phyloP scores from a whole-genome alignment of 2,797 vertebrate species.

The Hypotaenidia philippensis region DNA sequence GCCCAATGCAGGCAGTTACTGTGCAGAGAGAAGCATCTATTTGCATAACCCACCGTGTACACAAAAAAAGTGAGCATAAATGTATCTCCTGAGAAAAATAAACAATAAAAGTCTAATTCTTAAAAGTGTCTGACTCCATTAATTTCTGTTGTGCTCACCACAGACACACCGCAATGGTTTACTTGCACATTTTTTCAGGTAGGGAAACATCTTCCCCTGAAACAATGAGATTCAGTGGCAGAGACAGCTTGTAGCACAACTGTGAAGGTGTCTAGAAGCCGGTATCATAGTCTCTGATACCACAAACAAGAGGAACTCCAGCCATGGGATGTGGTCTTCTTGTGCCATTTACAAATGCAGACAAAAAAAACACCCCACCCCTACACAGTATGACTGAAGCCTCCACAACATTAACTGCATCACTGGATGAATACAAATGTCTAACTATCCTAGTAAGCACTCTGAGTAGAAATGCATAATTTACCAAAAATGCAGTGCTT shows the following conservation, averaged over 20 bases:
- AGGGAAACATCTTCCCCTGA: not conserved
- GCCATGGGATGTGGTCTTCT: not conserved
- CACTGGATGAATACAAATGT: not conserved
- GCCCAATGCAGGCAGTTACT: not conserved
- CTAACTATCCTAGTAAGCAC: not conserved
- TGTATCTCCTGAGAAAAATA: not conserved
- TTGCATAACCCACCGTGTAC: not conserved
- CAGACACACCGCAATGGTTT: not conserved
- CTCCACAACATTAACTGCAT: not conserved
- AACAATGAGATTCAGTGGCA: not conserved
- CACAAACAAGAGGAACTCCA: not conserved
- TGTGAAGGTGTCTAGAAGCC: not conserved
- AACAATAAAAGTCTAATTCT: not conserved
- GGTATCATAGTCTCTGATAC: not conserved
- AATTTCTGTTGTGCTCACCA: not conserved
- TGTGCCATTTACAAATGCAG: not conserved
- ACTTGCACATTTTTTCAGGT: not conserved
- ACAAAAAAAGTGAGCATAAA: not conserved
- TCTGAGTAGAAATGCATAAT: not conserved
- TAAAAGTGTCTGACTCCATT: not conserved
- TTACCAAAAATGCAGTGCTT: not conserved
- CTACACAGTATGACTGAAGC: not conserved
- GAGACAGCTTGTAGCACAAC: not conserved
- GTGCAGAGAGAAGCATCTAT: not conserved
- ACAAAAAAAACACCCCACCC: not conserved